Base-by-base conservation (phyloP, 2,797 vertebrate genomes). In the Orientallactaga sibirica region DNA sequence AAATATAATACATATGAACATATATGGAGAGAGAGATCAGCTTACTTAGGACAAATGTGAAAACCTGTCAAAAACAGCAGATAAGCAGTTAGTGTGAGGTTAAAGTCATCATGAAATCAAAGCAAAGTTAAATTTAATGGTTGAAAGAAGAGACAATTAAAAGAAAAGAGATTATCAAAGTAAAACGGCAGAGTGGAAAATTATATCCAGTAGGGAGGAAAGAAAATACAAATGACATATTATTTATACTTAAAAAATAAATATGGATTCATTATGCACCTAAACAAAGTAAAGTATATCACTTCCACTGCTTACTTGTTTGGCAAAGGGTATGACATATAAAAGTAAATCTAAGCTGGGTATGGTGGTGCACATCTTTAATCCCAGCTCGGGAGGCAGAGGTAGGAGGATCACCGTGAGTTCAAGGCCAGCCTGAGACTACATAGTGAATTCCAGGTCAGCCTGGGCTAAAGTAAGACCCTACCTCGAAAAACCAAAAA, bases 161-260 rank as follows among this genome's bases (percentile, higher is more conserved):
- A 90, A 79, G 37, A 78, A 55, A 43, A 90, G 83, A 90, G 29
- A 94, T n/a, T 1, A 80, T 78, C 25, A 55, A 83, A 70, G n/a
- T 52, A 48, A 15, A 87, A 87, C 83, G 9, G 1, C 24, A 27
- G 4, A 92, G n/a, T 71, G 12, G 27, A 41, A 74, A 91, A 61
- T 2, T 8, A 25, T 58, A 64, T 20, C 8, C 33, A 41, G 5
- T 43, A 2, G 18, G 43, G n/a, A 82, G 33, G 29, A 64, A 71
- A 88, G 20, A 24, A 91, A 64, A 81, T 24, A 48, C 11, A 58
- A 92, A 73, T 52, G 37, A 52, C 11, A 33, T 10, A 33, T 37
- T 66, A 64, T 64, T 86, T 83, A 4, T 24, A 25, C n/a, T 84
- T 76, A 75, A 86, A 66, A 93, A 68, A 70, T 20, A 90, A 77